phyloP scores from a whole-genome alignment of 2,888 invertebrate species.

The Ichneumon xanthorius region DNA sequence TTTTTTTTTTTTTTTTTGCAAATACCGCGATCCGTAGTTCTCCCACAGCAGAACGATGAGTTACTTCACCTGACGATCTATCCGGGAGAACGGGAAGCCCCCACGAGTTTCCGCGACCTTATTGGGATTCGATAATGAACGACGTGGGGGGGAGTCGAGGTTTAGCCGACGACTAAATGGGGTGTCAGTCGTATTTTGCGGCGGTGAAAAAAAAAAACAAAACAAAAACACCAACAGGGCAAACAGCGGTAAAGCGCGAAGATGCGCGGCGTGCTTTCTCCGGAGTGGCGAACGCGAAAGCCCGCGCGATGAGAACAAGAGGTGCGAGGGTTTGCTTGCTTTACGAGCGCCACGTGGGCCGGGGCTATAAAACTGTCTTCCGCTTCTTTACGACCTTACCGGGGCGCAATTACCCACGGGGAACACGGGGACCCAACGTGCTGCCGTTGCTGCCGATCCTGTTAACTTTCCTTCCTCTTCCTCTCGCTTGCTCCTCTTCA shows the following conservation, averaged over 20 bases:
- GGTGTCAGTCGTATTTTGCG: conserved; percentile 6
- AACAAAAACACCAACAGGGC: conserved; percentile 52
- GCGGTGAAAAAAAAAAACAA: not conserved
- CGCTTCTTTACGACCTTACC: conserved; percentile 84
- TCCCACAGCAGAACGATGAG: not conserved
- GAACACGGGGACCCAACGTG: conserved; percentile 77
- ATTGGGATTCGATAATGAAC: conserved; percentile 57
- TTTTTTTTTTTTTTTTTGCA: not conserved
- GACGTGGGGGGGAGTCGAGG: conserved; percentile 23
- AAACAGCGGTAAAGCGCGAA: conserved; percentile 24
- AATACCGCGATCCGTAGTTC: no score
- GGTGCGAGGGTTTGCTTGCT: conserved; percentile 71
- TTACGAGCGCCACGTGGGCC: conserved; percentile 85
- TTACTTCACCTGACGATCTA: conserved; percentile 14
- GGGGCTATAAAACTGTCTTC: conserved; percentile 86
- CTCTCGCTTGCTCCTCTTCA: conserved; percentile 58
- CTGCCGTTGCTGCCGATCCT: conserved; percentile 66
- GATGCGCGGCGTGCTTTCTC: conserved; percentile 46
- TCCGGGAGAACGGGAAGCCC: conserved; percentile 43
- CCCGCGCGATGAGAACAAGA: conserved; percentile 69
- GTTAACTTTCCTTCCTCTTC: conserved; percentile 64
- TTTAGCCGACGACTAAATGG: conserved; percentile 61
- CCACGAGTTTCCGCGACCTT: conserved; percentile 28
- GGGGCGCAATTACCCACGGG: conserved; percentile 80
- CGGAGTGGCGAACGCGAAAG: conserved; percentile 65